Conservation (phyloP, 2,797 vertebrate genomes). For the Crax fasciolata region DNA sequence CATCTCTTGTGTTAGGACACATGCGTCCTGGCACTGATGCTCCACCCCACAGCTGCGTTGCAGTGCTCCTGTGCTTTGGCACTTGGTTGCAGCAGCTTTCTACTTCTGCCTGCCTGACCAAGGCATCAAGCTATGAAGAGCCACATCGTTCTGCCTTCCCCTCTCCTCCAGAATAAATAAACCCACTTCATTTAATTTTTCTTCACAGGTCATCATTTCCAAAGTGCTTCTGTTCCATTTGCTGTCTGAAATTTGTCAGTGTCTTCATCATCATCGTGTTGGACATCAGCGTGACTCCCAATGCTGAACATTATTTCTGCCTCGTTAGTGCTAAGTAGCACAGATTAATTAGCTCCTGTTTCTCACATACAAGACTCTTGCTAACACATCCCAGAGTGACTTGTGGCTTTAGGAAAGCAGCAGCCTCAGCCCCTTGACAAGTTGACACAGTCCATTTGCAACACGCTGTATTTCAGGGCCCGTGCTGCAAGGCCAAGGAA, state of each 20-base stretch:
- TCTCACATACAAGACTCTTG: neutral
- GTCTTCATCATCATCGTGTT: neutral
- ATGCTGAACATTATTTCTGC: conserved; percentile 10
- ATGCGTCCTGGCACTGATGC: neutral
- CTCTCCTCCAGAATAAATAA: neutral
- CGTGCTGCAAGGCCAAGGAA: neutral
- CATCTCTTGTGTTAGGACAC: rapidly evolving
- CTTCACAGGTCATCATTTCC: neutral
- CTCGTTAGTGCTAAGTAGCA: conserved; percentile 38
- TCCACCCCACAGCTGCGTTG: neutral
- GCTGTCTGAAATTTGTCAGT: neutral
- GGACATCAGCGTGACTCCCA: conserved; percentile 2
- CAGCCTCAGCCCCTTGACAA: neutral
- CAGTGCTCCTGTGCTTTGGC: rapidly evolving
- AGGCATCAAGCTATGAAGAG: neutral
- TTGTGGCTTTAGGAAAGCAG: neutral
- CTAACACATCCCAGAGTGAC: neutral
- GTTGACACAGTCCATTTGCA: neutral
- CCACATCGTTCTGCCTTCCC: neutral
- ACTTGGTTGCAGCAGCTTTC: neutral
- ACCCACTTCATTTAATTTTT: neutral
- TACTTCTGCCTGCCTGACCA: neutral
- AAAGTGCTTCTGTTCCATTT: neutral
- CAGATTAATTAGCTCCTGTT: conserved; percentile 42
- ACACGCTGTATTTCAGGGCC: neutral